Base-by-base conservation (phyloP, 2,888 invertebrate genomes). In the Phaedon cochleariae region DNA sequence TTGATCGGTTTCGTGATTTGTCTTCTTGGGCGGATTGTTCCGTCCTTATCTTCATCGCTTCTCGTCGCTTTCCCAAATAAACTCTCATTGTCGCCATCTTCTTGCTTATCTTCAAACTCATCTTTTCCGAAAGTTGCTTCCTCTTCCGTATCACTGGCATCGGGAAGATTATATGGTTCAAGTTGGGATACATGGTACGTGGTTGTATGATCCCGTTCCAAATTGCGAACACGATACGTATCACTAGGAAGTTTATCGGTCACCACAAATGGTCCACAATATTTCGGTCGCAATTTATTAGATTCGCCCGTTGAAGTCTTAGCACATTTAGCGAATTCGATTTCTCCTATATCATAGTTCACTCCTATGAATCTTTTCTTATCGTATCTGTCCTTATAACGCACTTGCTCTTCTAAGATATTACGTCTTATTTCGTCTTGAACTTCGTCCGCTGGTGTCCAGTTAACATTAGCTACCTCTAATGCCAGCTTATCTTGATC, bases 261-360 rank as follows among this genome's bases (percentile, higher is more conserved):
- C 9, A 63, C 15, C 1, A 41, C 29, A 2, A 58, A 63, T 10
- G 63, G 58, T 17, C 58, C 53, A 22, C 21, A 15, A 37, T 59
- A 63, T n/a, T 17, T 15, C 12, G 15, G 15, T 45, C 59, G 51
- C 22, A 59, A 21, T 41, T 63, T 59, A 12, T 45, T 59, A 12
- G 63, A 52, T 21, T 63, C 18, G 17, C 63, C 63, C 9, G 63
- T 59, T 12, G 12, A 10, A 1, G 17, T 12, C 21, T 21, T 15
- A 18, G 26, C 26, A 21, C 51, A 41, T 5, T 51, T 59, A 41
- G 49, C 29, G 20, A 51, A 49, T 3, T 51, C 45, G n/a, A 52
- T 59, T 37, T 63, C 53, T n/a, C 53, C 46, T 10, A 26, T 34
- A 20, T 52, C 22, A 20, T 63, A 52, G 2, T 26, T 20, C 10